These are phyloP conservation scores for Sebastes steindachneri DNA, from an alignment of 2,797 vertebrate species.

Conservation along the genomic window DNA sequence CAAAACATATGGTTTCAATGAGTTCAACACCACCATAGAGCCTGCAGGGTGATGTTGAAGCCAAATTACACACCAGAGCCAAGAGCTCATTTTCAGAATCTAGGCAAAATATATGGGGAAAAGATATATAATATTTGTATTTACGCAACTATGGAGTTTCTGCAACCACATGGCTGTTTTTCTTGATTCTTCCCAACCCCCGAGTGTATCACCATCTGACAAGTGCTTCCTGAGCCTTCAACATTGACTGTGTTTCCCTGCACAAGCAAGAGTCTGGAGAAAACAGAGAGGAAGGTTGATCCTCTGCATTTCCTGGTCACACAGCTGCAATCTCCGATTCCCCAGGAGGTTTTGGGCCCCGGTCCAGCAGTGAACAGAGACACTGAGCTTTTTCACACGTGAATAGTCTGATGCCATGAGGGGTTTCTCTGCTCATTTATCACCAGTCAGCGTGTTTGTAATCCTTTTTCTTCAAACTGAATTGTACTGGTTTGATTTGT, in stretches of 20 bases:
- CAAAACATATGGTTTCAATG: not conserved
- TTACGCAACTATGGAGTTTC: not conserved
- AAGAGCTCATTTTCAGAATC: conserved; percentile 13
- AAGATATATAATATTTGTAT: not conserved
- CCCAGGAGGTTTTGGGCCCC: conserved; percentile 17
- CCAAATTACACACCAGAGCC: not conserved
- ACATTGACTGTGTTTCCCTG: conserved; percentile 74
- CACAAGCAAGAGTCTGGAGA: conserved; percentile 76
- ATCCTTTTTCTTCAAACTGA: conserved; percentile 6
- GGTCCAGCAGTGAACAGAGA: conserved; percentile 22
- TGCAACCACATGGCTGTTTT: not conserved
- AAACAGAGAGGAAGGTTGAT: conserved; percentile 84
- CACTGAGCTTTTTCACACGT: conserved; percentile 29
- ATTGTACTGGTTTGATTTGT: conserved; percentile 21
- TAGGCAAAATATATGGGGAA: not conserved
- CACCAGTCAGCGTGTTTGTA: conserved; percentile 4
- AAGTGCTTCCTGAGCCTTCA: conserved; percentile 56
- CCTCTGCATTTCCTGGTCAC: conserved; percentile 50
- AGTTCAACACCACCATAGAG: not conserved
- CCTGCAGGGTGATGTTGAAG: not conserved
- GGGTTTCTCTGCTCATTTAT: conserved; percentile 19
- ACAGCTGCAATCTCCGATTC: conserved; percentile 37
- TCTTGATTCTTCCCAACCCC: not conserved
- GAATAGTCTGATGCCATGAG: conserved; percentile 2
- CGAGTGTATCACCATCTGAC: conserved; percentile 16